Evolutionary conservation across 2,113 vertebrate genomes (phyloP).

Genomic region (Odocoileus hemionus): DNA sequence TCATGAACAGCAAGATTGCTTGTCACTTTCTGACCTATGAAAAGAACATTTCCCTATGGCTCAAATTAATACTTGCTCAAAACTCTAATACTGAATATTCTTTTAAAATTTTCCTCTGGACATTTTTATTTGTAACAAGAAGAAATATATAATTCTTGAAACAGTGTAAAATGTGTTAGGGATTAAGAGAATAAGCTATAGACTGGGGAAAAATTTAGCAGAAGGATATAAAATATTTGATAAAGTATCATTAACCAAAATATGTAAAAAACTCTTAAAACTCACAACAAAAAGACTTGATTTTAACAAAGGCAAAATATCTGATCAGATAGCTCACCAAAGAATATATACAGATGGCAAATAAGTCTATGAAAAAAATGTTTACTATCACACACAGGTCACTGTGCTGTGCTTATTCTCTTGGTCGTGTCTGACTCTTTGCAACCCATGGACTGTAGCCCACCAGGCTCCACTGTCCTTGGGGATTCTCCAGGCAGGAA

Average conservation of each 20-base stretch:
- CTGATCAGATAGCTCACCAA: not conserved
- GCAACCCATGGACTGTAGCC: not conserved
- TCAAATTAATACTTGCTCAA: not conserved
- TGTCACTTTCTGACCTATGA: not conserved
- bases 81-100: not conserved
- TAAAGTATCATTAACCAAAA: not conserved
- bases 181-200: not conserved
- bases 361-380: not conserved
- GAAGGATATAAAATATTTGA: not conserved
- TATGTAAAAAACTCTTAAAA: not conserved
- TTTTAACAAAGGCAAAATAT: not conserved
- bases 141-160: not conserved
- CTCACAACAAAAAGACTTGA: not conserved
- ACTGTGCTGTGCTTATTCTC: not conserved
- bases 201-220: not conserved
- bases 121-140: not conserved
- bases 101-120: not conserved
- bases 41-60: not conserved
- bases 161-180: not conserved
- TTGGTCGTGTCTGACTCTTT: not conserved
- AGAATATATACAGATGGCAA: rapidly evolving
- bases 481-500: not conserved
- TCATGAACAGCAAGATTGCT: not conserved
- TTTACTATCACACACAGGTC: not conserved
- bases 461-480: not conserved